These are phyloP conservation scores for Micropoecilia bifurca DNA, from an alignment of 2,797 vertebrate genomes.

Conservation along the genomic window DNA sequence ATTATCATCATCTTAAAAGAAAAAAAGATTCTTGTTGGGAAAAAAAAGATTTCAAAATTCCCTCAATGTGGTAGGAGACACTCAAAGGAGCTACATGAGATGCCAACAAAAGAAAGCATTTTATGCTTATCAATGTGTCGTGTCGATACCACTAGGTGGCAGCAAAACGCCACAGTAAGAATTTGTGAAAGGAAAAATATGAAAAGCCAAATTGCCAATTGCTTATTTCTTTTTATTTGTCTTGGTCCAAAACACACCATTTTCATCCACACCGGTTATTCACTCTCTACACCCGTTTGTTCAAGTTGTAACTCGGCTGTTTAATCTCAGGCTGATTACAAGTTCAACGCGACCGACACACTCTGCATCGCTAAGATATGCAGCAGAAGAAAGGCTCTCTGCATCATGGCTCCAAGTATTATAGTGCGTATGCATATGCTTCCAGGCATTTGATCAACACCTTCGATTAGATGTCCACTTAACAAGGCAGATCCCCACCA, in stretches of 20 bases:
- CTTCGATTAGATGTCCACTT: conserved; percentile 78
- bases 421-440: conserved; percentile 18
- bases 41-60: background rate
- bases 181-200: conserved; percentile 21
- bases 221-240: conserved; percentile 80
- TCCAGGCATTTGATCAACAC: conserved; percentile 71
- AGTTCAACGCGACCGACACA: conserved; percentile 60
- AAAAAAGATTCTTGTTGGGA: background rate
- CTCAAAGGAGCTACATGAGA: background rate
- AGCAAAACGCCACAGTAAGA: conserved; percentile 31
- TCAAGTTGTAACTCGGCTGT: conserved; percentile 70
- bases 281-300: conserved; percentile 69
- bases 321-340: conserved; percentile 68
- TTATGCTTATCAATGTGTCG: background rate
- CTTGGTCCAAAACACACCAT: conserved; percentile 81
- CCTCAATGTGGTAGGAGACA: background rate
- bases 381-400: conserved; percentile 64
- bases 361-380: conserved; percentile 50
- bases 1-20: too few relatives aligned
- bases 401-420: conserved; percentile 18
- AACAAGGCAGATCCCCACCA: conserved; percentile 65
- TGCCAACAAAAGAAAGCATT: background rate
- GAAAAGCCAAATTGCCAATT: conserved; percentile 52
- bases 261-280: conserved; percentile 77
- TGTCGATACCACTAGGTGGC: conserved; percentile 61